phyloP scores from a whole-genome alignment of 2,113 vertebrate species.

The Cacatua alba region DNA sequence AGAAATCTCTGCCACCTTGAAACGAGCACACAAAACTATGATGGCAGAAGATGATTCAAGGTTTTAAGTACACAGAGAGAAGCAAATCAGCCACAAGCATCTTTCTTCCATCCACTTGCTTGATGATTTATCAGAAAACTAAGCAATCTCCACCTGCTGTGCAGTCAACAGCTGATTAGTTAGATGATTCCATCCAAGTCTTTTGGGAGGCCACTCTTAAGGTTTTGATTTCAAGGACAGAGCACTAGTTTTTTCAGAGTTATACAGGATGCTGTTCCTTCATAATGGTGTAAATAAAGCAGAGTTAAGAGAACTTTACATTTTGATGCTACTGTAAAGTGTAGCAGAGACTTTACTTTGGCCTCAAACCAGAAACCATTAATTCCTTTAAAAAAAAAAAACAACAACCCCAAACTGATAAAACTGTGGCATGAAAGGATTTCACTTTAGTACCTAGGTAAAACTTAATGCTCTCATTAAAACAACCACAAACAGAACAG shows the following conservation, averaged over 20 bases:
- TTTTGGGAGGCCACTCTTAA: background rate
- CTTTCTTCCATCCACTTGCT: background rate
- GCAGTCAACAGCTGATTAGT: background rate
- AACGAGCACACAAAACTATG: background rate
- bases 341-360: background rate
- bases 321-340: background rate
- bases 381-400: background rate
- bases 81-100: background rate
- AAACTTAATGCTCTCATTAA: background rate
- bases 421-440: background rate
- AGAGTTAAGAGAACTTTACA: background rate
- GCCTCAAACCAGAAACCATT: background rate
- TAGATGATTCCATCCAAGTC: background rate
- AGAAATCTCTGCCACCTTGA: background rate
- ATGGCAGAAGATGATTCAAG: background rate
- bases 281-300: background rate
- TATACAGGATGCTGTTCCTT: background rate
- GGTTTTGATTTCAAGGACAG: background rate
- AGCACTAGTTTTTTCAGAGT: background rate
- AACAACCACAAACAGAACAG: background rate
- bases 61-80: background rate
- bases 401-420: background rate
- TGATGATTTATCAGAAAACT: constrained; percentile 22
- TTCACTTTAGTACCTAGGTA: background rate
- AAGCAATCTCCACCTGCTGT: background rate